Evolutionary conservation across 2,797 vertebrate species (phyloP), one percentile per base, ranked within the genome.

Genomic region (Eidolon dupreanum): DNA sequence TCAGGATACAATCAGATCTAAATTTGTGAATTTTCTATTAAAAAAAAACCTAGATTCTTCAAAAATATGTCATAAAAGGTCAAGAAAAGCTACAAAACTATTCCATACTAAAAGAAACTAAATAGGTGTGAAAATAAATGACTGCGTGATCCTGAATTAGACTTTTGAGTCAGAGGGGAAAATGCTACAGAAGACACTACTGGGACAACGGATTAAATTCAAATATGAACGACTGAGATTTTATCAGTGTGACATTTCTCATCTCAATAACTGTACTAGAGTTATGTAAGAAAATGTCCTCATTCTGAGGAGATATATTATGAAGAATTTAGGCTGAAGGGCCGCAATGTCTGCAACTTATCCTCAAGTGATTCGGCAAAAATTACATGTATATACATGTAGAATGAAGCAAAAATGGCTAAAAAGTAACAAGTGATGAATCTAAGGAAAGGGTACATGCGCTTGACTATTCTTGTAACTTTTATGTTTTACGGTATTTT

Each of bases 21-120:
- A 90, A 82, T 53, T 46, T n/a, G 51, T 2, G 17, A 12, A 75
- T 43, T 46, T 83, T 71, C 63, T 83, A 59, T 31, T 5, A 13
- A 46, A 46, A 94, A 87, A 89, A 55, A 88, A 70, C 17, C 79
- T 83, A 66, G 66, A 61, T 83, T 87, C 79, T 92, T 94, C n/a
- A 90, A 87, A 96, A 93, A 31, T 2, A 63, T 68, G 24, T 51
- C 49, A 57, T 20, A 46, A 84, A 71, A 63, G 33, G 70, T 86
- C 87, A 71, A 83, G 41, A 85, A 43, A 53, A 71, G 20, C 33
- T 85, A 36, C 43, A 78, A 92, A 93, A 82, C 46, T 53, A 89
- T 83, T 91, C 31, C 13, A 57, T 61, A 85, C 33, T 85, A 26
- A 90, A 93, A 94, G 57, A 88, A 75, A 95, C 22, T 63, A 93